Conservation (phyloP, 2,113 vertebrate genomes). For the Pyrgilauda ruficollis region DNA sequence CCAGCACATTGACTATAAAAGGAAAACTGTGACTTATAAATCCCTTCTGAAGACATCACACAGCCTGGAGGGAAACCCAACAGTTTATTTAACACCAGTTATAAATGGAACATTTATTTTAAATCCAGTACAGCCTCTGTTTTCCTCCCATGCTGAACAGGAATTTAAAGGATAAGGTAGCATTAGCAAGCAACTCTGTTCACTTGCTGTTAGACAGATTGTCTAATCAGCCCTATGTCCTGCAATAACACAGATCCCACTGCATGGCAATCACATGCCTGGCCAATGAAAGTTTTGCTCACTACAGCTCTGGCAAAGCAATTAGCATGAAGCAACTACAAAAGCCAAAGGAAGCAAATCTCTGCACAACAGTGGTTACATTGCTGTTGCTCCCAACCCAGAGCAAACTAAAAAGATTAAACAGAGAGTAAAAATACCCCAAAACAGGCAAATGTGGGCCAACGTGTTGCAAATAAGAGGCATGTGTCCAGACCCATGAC, state of each 20-base stretch:
- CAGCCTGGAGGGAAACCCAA: conserved; percentile 21
- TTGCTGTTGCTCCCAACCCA: background rate
- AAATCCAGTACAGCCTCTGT: conserved; percentile 10
- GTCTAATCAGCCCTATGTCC: background rate
- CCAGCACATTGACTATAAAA: background rate
- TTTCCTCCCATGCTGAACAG: conserved; percentile 3
- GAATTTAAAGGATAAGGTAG: conserved; percentile 17
- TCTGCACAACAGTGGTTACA: background rate
- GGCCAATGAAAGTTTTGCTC: background rate
- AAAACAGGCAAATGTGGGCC: background rate
- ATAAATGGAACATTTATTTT: conserved; percentile 19
- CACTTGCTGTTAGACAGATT: background rate
- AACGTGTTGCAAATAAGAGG: rapidly evolving
- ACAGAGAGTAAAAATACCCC: background rate
- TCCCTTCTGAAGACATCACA: background rate
- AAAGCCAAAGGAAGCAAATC: background rate
- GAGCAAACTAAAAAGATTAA: background rate
- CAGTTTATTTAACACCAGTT: conserved; percentile 20
- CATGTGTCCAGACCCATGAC: background rate
- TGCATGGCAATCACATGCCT: background rate
- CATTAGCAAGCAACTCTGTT: background rate
- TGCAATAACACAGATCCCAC: background rate
- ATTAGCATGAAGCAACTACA: background rate
- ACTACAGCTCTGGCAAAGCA: background rate
- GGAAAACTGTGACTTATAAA: background rate